Percentiles rank a stretch among this genome's conserved stretches.
Conservation (phyloP, 2,888 invertebrate species). For the Trisateles emortualis region DNA sequence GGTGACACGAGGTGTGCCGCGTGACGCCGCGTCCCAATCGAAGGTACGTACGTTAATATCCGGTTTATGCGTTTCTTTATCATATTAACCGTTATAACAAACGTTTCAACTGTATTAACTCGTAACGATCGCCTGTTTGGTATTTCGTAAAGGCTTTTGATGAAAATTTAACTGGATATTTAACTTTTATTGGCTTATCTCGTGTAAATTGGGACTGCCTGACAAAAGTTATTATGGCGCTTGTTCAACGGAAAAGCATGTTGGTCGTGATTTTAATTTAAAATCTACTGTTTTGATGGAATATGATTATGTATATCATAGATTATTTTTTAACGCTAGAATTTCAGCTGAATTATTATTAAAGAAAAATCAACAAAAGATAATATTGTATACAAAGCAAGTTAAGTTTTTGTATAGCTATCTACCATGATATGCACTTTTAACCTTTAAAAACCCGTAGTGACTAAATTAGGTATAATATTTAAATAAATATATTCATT, state of each 20-base stretch:
- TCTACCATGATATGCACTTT: too few relatives aligned
- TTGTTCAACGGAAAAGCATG: not conserved
- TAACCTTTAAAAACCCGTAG: too few relatives aligned
- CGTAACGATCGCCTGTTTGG: constrained; percentile 12
- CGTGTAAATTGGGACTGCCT: constrained; percentile 19
- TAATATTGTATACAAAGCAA: too few relatives aligned
- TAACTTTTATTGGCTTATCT: constrained; percentile 25
- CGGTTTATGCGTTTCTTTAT: constrained; percentile 2
- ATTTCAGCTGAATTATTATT: too few relatives aligned
- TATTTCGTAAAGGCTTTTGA: constrained; percentile 11
- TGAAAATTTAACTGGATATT: constrained; percentile 19
- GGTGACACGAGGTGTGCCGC: constrained; percentile 2
- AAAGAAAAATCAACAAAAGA: too few relatives aligned
- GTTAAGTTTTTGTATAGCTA: too few relatives aligned
- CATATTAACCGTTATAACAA: constrained; percentile 16
- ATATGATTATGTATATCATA: not conserved
- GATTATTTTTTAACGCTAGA: too few relatives aligned
- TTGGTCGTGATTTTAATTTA: not conserved
- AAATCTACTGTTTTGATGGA: not conserved
- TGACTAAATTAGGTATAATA: too few relatives aligned
- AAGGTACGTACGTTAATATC: not conserved
- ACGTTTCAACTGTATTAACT: constrained; percentile 21
- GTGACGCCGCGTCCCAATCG: not conserved
- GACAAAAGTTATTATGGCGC: constrained; percentile 5
- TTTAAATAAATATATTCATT: too few relatives aligned